A percentile compares a stretch with the other conserved stretches of the same genome.
These are phyloP conservation scores for Andinoacara biseriatus DNA, from an alignment of 2,113 vertebrate species.

Conservation along the genomic window DNA sequence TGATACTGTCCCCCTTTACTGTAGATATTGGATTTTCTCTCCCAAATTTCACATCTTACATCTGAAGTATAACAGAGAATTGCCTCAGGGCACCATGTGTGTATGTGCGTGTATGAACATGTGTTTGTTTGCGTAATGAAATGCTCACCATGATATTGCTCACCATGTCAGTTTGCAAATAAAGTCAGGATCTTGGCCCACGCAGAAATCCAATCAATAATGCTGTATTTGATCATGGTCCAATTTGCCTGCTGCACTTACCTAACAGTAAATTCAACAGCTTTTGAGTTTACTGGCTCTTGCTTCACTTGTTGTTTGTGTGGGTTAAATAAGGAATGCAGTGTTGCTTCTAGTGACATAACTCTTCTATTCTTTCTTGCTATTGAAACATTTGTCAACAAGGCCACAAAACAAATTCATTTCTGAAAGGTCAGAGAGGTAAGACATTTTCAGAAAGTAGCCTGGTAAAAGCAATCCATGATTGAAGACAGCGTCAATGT, in stretches of 20 bases:
- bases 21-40: constrained; percentile 73
- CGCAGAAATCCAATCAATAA: constrained; percentile 74
- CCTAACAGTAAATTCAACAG: constrained; percentile 65
- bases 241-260: constrained; percentile 70
- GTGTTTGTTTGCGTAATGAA: constrained; percentile 65
- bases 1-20: constrained; percentile 64
- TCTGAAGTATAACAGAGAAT: constrained; percentile 58
- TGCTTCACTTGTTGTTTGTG: constrained; percentile 44
- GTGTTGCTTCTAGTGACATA: constrained; percentile 49
- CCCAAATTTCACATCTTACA: constrained; percentile 55
- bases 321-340: constrained; percentile 62
- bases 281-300: constrained; percentile 57
- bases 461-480: constrained; percentile 14
- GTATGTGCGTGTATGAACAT: constrained; percentile 24
- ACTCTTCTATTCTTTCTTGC: constrained; percentile 35
- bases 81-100: constrained; percentile 46
- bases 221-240: constrained; percentile 68
- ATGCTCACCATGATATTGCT: constrained; percentile 46
- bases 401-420: constrained; percentile 61
- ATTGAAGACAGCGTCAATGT: constrained; percentile 17
- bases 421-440: constrained; percentile 62
- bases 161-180: constrained; percentile 68
- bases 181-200: constrained; percentile 68
- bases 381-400: constrained; percentile 58
- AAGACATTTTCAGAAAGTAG: constrained; percentile 38